Evolutionary conservation across 2,797 vertebrate species (phyloP).

Genomic region (Ctenosaura bakeri): DNA sequence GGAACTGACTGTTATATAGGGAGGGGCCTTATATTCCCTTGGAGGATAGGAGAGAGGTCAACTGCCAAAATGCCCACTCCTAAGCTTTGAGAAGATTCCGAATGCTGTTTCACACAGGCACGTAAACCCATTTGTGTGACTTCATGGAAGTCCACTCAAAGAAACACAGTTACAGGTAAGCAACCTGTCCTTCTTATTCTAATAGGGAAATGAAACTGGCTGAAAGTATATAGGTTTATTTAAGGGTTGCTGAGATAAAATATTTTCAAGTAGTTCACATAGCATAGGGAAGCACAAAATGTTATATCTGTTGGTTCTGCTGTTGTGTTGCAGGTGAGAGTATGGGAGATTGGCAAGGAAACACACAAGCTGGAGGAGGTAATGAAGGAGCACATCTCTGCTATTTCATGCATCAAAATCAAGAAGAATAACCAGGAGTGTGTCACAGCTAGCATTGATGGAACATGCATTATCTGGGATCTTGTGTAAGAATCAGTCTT

Average conservation of each 20-base stretch:
- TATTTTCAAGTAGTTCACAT: background rate
- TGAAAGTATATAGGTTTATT: background rate
- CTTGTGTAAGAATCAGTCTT: constrained; percentile 84
- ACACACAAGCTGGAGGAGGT: constrained; percentile 80
- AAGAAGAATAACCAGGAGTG: constrained; percentile 88
- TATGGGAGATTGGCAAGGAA: constrained; percentile 84
- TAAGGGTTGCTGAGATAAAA: background rate
- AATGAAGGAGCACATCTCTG: constrained; percentile 88
- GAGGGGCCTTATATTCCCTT: too few relatives aligned
- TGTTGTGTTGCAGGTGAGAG: constrained; percentile 82
- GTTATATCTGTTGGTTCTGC: constrained; percentile 8
- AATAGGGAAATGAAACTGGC: background rate
- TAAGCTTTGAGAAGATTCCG: too few relatives aligned
- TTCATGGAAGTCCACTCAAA: too few relatives aligned
- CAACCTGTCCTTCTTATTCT: background rate
- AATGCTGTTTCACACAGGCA: too few relatives aligned
- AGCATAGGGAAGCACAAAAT: background rate
- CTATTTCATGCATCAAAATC: constrained; percentile 86
- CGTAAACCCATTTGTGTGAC: too few relatives aligned
- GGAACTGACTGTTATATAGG: too few relatives aligned
- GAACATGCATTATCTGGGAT: constrained; percentile 94
- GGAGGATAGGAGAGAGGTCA: too few relatives aligned
- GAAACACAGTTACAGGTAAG: too few relatives aligned
- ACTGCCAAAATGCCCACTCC: too few relatives aligned
- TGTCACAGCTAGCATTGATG: constrained; percentile 88